Evolutionary conservation across 2,797 vertebrate species (phyloP).

Genomic region (Mormyrops boulengeri): DNA sequence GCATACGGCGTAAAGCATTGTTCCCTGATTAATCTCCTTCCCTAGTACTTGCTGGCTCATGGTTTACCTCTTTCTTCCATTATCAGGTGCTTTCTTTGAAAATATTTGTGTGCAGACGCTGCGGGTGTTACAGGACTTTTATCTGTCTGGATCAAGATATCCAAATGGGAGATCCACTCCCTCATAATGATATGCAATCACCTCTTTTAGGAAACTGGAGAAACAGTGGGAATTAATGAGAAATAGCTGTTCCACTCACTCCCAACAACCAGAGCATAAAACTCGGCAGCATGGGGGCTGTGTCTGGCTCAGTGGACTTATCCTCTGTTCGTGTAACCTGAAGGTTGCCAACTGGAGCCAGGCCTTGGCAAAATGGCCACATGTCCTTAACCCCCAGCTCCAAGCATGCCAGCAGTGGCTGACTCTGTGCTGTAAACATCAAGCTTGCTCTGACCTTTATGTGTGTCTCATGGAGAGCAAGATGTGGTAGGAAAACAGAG

Average conservation of each 20-base stretch:
- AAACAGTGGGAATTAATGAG: background rate
- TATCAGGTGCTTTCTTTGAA: background rate
- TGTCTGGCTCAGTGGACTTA: background rate
- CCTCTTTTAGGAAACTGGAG: background rate
- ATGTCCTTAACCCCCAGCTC: background rate
- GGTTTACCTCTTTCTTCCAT: background rate
- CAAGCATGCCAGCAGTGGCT: background rate
- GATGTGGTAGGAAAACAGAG: background rate
- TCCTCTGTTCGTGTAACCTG: background rate
- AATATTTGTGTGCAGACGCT: background rate
- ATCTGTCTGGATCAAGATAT: background rate
- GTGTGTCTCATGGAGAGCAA: background rate
- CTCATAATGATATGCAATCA: background rate
- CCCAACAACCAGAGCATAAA: background rate
- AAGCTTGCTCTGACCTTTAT: background rate
- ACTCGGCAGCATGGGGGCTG: background rate
- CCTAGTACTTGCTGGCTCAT: background rate
- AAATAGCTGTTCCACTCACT: background rate
- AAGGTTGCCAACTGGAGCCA: background rate
- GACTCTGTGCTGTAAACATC: background rate
- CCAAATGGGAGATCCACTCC: background rate
- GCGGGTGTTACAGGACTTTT: background rate
- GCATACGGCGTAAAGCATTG: background rate
- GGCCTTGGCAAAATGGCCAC: background rate
- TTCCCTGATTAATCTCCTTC: background rate